These are phyloP conservation scores for Microcaecilia unicolor DNA, from an alignment of 2,797 vertebrate species.

Conservation along the genomic window DNA sequence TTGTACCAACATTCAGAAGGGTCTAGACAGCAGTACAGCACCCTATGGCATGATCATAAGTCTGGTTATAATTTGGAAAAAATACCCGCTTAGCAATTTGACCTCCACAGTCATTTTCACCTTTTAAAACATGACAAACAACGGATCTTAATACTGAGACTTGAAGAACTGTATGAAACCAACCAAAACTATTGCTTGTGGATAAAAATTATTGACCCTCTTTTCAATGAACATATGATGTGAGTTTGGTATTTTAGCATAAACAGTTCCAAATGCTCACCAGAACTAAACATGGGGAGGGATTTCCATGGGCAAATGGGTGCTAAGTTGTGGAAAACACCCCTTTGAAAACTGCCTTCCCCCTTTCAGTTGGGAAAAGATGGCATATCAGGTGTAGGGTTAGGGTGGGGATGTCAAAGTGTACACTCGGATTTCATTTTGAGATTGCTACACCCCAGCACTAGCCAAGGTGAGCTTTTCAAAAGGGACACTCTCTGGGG, in stretches of 20 bases:
- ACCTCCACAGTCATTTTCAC: slow-evolving; percentile 4
- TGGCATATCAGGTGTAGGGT: too few species aligned
- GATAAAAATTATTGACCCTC: neutral
- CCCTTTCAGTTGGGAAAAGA: too few species aligned
- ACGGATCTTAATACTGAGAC: slow-evolving; percentile 1
- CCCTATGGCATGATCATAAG: slow-evolving; percentile 21
- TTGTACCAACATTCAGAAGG: slow-evolving; percentile 74
- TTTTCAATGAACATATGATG: neutral
- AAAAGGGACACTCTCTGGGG: too few species aligned
- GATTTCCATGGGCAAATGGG: too few species aligned
- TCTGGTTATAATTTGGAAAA: slow-evolving; percentile 13
- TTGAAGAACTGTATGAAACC: slow-evolving; percentile 8
- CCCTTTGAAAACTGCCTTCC: too few species aligned
- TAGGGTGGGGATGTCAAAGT: too few species aligned
- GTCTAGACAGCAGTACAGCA: slow-evolving; percentile 64
- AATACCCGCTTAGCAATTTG: slow-evolving; percentile 1
- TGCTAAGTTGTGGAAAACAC: too few species aligned
- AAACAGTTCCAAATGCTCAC: neutral
- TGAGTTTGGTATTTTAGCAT: neutral
- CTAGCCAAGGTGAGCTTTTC: too few species aligned
- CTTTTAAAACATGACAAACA: slow-evolving; percentile 7
- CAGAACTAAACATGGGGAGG: slow-evolving; percentile 2
- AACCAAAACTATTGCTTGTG: accelerated
- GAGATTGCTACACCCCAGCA: too few species aligned
- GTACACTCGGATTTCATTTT: too few species aligned